Conservation (phyloP, 1,140 invertebrate species). For the Heliconius congener region DNA sequence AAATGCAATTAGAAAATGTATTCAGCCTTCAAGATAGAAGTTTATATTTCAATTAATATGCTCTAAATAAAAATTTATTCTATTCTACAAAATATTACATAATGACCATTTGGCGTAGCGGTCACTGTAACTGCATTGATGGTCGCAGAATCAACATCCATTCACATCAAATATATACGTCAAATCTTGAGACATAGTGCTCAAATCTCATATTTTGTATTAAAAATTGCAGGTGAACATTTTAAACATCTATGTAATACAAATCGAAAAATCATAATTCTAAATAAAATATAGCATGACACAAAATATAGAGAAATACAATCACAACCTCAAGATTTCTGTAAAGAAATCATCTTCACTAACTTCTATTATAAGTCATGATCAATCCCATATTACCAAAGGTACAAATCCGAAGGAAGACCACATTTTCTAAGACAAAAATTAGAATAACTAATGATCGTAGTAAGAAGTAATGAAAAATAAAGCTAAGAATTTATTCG, state of each 20-base stretch:
- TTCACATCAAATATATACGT: too few relatives aligned
- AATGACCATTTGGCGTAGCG: conserved; percentile 5
- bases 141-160: not conserved
- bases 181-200: not conserved
- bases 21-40: conserved; percentile 57
- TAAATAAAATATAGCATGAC: conserved; percentile 8
- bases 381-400: conserved; percentile 17
- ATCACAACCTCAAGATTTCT: conserved; percentile 37
- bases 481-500: conserved; percentile 70
- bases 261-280: not conserved
- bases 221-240: not conserved
- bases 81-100: conserved; percentile 20
- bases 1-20: conserved; percentile 69
- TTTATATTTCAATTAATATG: conserved; percentile 29
- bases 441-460: conserved; percentile 45
- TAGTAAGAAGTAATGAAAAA: conserved; percentile 54
- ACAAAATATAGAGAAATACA: conserved; percentile 23
- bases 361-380: conserved; percentile 20
- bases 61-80: conserved; percentile 24
- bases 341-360: conserved; percentile 17
- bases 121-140: not conserved
- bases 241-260: not conserved
- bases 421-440: conserved; percentile 63
- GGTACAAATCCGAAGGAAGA: conserved; percentile 59
- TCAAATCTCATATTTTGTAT: not conserved